Conservation (phyloP, 2,888 invertebrate species). For the Lysandra coridon region DNA sequence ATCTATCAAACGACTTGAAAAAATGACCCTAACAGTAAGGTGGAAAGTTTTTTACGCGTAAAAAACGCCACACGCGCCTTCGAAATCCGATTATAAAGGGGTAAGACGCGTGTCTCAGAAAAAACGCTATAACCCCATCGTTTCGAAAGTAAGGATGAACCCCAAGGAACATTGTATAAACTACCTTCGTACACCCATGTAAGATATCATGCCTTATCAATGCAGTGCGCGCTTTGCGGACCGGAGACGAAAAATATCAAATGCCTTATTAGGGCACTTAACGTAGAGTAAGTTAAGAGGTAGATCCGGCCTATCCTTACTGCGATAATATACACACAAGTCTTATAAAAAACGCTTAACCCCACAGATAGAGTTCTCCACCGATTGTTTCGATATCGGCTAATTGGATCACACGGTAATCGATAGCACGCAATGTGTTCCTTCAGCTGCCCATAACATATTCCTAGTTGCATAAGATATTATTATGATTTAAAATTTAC, state of each 20-base stretch:
- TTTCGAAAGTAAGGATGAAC: neutral
- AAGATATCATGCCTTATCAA: neutral
- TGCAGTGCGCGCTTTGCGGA: neutral
- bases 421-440: constrained; percentile 76
- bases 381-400: constrained; percentile 76
- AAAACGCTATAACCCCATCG: constrained; percentile 38
- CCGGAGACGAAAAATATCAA: neutral
- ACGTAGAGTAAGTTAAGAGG: neutral
- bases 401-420: constrained; percentile 79
- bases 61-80: constrained; percentile 74
- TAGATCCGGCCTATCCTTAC: neutral
- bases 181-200: neutral
- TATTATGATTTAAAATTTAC: constrained; percentile 26
- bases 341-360: constrained; percentile 59
- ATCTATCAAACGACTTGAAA: constrained; percentile 65
- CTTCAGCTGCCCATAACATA: constrained; percentile 63
- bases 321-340: neutral
- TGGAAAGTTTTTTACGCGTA: constrained; percentile 68
- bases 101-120: constrained; percentile 64
- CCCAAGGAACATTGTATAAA: neutral
- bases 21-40: constrained; percentile 75
- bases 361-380: constrained; percentile 75
- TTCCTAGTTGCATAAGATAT: constrained; percentile 36
- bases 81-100: constrained; percentile 77
- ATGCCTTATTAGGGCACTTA: neutral